A percentile compares a stretch with the other conserved stretches of the same genome.
Evolutionary conservation across 2,888 invertebrate species (phyloP).

Genomic region (Campaea margaritaria): DNA sequence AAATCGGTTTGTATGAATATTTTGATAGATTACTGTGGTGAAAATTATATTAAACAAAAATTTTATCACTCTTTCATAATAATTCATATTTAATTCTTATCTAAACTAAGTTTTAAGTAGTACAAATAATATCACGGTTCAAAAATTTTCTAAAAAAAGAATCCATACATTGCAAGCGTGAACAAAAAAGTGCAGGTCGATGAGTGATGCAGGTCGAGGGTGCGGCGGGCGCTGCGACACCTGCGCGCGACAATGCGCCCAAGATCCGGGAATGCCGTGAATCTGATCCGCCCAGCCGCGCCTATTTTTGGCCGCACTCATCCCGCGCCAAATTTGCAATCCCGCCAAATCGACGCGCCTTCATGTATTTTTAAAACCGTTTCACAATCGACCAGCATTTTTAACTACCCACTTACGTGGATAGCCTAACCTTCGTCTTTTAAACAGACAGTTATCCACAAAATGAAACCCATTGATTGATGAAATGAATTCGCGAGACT

Average conservation of each 20-base stretch:
- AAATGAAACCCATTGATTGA: conserved; percentile 18
- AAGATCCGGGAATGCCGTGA: conserved; percentile 76
- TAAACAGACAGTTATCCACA: conserved; percentile 35
- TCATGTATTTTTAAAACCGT: conserved; percentile 78
- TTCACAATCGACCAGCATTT: conserved; percentile 73
- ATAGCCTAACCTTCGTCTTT: conserved; percentile 52
- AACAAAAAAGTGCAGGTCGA: background rate
- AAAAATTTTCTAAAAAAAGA: no score
- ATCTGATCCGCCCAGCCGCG: conserved; percentile 76
- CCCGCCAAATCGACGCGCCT: conserved; percentile 80
- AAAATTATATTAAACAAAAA: no score
- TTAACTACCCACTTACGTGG: conserved; percentile 47
- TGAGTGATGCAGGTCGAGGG: background rate
- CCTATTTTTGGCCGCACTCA: conserved; percentile 76
- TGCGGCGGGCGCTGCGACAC: conserved; percentile 41
- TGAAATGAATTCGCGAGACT: conserved; percentile 16
- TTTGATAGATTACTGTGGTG: no score
- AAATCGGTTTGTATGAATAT: no score
- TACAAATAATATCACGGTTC: no score
- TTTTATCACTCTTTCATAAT: no score
- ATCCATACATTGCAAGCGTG: no score
- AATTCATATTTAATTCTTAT: no score
- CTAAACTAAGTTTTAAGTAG: no score
- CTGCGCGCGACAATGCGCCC: conserved; percentile 60
- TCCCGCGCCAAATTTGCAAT: conserved; percentile 84